Evolutionary conservation across 2,888 invertebrate genomes (phyloP), one percentile per base, ranked within the genome.

Genomic region (Mythimna impura): DNA sequence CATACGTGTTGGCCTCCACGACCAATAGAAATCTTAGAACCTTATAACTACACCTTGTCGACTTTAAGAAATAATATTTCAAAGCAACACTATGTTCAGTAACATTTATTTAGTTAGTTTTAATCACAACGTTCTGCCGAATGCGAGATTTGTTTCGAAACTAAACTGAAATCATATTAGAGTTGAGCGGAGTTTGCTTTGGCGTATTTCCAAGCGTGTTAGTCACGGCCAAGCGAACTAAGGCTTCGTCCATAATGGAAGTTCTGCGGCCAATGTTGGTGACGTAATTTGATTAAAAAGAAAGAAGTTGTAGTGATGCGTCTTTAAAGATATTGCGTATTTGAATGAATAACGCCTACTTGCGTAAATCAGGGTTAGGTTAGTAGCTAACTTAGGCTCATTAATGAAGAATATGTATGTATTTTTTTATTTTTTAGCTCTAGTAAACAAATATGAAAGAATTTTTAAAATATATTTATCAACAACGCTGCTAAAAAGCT

Each of bases 81-180:
- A 82, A 70, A 69, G 66, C 71, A 69, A 78, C 81, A 82, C 67
- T 17, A 67, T 79, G 72, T 82, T 60, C 70, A 66, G 60, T 71
- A 82, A 86, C 83, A 85, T 86, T 88, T 83, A 84, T 81, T 86
- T 75, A 70, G 85, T 50, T 68, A 65, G 71, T 86, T 86, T 80
- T 89, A 87, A 89, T 89, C 86, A 82, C 82, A 78, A 78, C 82
- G 76, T 87, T 83, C 82, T 84, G 81, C 83, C 82, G 86, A 88
- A 88, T 86, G 84, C 84, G 84, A 87, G 91, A 91, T 93, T 93
- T 93, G 94, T 94, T 94, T 92, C 88, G 86, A 89, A 91, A 91
- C 92, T 90, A 91, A 91, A 91, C 92, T 92, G 90, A 91, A 94
- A 94, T 94, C 89, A 93, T 94, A 93, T 94, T 93, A 94, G 86